These are phyloP conservation scores for Lagopus leucura DNA, from an alignment of 2,113 vertebrate species.

Conservation along the genomic window DNA sequence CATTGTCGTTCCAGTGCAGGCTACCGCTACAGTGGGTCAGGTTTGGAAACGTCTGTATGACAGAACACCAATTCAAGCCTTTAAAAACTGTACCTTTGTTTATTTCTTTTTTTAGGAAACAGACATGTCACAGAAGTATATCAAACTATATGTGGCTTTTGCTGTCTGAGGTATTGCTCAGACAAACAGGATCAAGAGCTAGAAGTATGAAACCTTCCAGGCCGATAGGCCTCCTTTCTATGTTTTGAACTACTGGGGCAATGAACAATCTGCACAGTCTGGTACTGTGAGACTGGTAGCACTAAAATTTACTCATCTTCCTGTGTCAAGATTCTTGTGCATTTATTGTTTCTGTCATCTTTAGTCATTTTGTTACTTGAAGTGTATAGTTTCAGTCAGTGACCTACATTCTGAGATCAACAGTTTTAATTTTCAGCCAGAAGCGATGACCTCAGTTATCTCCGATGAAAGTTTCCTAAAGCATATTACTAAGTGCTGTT, in stretches of 20 bases:
- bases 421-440: conserved; percentile 60
- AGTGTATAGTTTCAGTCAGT: conserved; percentile 63
- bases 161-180: conserved; percentile 58
- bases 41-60: conserved; percentile 86
- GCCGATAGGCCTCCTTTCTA: conserved; percentile 39
- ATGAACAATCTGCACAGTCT: conserved; percentile 73
- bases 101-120: conserved; percentile 53
- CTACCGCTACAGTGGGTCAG: conserved; percentile 70
- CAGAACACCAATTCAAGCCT: conserved; percentile 75
- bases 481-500: conserved; percentile 50
- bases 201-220: conserved; percentile 41
- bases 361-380: conserved; percentile 74
- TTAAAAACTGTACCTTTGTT: conserved; percentile 66
- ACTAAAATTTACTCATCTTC: conserved; percentile 54
- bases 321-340: conserved; percentile 48
- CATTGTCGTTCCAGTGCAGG: conserved; percentile 54
- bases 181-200: conserved; percentile 63
- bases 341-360: conserved; percentile 57
- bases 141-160: conserved; percentile 45
- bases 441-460: conserved; percentile 57
- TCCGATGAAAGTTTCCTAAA: conserved; percentile 49
- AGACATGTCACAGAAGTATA: conserved; percentile 31
- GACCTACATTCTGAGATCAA: conserved; percentile 55
- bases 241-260: conserved; percentile 65
- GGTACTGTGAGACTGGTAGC: conserved; percentile 74